A percentile compares a stretch with the other conserved stretches of the same genome.
Evolutionary conservation across 2,113 vertebrate species (phyloP).

Genomic region (Pangasianodon gigas): DNA sequence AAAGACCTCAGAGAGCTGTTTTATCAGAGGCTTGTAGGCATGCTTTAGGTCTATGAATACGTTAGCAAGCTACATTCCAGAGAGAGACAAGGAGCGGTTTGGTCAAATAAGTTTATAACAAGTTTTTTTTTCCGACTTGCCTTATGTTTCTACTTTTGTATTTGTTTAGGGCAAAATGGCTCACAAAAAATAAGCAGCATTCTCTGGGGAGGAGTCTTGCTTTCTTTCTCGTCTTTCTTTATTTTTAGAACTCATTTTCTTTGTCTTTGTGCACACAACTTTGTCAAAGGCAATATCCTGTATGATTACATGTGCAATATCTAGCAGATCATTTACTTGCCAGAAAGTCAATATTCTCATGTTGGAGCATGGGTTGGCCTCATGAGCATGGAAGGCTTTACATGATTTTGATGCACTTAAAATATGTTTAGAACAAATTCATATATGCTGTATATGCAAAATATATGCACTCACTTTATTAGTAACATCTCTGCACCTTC

Average conservation of each 20-base stretch:
- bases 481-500: neutral
- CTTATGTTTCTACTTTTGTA: constrained; percentile 23
- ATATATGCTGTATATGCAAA: neutral
- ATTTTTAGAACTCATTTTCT: neutral
- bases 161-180: constrained; percentile 33
- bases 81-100: neutral
- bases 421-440: neutral
- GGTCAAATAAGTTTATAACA: neutral
- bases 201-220: neutral
- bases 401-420: neutral
- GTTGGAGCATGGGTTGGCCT: neutral
- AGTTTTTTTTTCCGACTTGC: neutral
- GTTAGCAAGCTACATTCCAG: constrained; percentile 12
- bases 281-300: neutral
- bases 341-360: neutral
- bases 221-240: neutral
- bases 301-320: neutral
- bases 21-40: constrained; percentile 19
- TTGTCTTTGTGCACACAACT: neutral
- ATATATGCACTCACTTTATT: neutral
- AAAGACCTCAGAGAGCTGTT: constrained; percentile 21
- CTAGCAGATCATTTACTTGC: neutral
- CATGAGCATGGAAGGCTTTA: neutral
- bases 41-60: constrained; percentile 5
- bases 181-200: constrained; percentile 4